Conservation (phyloP, 2,797 vertebrate genomes). For the Clamator glandarius region DNA sequence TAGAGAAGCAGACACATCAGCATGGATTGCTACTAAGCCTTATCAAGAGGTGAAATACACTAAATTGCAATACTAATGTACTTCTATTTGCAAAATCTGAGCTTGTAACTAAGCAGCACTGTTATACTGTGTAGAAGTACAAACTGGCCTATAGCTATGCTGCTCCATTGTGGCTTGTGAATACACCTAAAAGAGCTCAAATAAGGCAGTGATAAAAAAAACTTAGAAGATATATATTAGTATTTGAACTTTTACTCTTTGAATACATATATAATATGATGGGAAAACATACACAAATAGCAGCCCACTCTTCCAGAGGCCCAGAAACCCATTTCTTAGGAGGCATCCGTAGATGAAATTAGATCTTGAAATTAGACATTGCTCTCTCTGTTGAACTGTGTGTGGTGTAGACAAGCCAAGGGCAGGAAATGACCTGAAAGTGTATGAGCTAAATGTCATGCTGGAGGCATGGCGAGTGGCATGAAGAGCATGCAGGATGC, state of each 20-base stretch:
- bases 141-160: neutral
- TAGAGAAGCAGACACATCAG: neutral
- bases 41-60: neutral
- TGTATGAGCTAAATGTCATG: neutral
- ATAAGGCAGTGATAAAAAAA: neutral
- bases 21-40: neutral
- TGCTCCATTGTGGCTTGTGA: neutral
- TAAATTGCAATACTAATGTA: neutral
- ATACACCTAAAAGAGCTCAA: neutral
- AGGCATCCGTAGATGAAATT: neutral
- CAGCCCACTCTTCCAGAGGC: neutral
- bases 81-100: neutral
- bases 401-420: neutral
- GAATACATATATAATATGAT: neutral
- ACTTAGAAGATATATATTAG: accelerated
- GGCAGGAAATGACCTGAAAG: neutral
- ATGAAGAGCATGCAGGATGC: neutral
- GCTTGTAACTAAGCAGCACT: neutral
- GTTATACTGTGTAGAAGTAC: neutral
- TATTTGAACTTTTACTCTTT: neutral
- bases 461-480: neutral
- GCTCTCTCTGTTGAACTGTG: neutral
- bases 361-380: neutral
- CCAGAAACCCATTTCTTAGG: neutral
- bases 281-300: neutral